Evolutionary conservation across 2,113 vertebrate species (phyloP).

Genomic region (Muntiacus reevesi): DNA sequence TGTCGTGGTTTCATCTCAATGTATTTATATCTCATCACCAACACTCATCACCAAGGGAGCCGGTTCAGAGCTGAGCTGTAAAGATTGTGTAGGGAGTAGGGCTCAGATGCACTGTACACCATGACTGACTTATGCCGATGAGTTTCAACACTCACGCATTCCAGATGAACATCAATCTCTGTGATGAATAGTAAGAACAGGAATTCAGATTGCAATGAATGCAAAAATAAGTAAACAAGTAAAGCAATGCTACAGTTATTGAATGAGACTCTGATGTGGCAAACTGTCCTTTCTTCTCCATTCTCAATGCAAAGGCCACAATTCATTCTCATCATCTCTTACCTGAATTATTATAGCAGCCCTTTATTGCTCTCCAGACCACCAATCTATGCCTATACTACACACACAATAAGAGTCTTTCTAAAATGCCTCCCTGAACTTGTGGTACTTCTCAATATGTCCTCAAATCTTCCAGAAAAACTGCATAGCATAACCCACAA

Average conservation of each 20-base stretch:
- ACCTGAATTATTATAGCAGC: neutral
- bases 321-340: neutral
- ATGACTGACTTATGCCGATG: neutral
- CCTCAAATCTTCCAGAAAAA: neutral
- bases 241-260: neutral
- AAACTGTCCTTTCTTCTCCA: neutral
- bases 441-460: neutral
- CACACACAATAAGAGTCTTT: neutral
- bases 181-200: neutral
- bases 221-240: neutral
- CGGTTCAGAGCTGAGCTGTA: neutral
- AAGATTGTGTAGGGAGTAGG: neutral
- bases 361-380: neutral
- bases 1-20: slow-evolving; percentile 8
- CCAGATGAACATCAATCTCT: slow-evolving; percentile 24
- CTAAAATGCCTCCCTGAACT: neutral
- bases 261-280: neutral
- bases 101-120: neutral
- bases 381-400: neutral
- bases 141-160: slow-evolving; percentile 27
- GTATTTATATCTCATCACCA: slow-evolving; percentile 33
- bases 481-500: neutral
- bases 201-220: neutral
- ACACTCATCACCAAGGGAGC: neutral
- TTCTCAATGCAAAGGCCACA: neutral